Evolutionary conservation across 2,797 vertebrate species (phyloP).

Genomic region (Tokudaia tokunoshimensis): DNA sequence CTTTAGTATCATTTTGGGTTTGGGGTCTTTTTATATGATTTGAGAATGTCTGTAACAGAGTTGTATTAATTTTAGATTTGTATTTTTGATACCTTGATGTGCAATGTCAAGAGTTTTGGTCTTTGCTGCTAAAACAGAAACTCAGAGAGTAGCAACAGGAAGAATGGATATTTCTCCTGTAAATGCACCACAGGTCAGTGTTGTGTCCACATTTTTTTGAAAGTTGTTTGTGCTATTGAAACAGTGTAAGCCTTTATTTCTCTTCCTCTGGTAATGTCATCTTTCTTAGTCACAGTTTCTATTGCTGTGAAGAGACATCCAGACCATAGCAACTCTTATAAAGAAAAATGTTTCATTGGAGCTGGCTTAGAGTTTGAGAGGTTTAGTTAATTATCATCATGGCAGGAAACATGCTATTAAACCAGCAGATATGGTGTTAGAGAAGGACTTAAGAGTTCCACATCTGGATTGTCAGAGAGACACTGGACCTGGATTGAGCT

Average conservation of each 20-base stretch:
- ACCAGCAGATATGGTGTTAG: not conserved
- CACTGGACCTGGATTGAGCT: not conserved
- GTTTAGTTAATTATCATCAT: not conserved
- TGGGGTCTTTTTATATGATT: not conserved
- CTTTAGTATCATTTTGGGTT: not conserved
- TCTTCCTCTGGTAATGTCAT: not conserved
- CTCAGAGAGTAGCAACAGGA: not conserved
- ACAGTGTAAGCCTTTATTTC: not conserved
- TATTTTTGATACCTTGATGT: not conserved
- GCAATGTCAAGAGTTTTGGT: not conserved
- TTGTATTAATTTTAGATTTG: not conserved
- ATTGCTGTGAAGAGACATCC: not conserved
- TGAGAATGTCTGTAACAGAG: not conserved
- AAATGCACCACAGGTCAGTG: not conserved
- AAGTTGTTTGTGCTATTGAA: not conserved
- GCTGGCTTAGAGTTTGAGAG: too few relatives aligned
- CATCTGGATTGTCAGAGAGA: not conserved
- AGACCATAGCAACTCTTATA: not conserved
- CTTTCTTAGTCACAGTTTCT: not conserved
- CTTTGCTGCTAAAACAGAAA: not conserved
- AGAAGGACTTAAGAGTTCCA: not conserved
- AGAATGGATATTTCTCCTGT: not conserved
- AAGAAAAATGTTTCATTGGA: not conserved
- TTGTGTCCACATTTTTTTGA: not conserved
- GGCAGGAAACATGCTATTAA: not conserved